phyloP scores from a whole-genome alignment of 2,797 vertebrate genomes.

The Thalassophryne amazonica region DNA sequence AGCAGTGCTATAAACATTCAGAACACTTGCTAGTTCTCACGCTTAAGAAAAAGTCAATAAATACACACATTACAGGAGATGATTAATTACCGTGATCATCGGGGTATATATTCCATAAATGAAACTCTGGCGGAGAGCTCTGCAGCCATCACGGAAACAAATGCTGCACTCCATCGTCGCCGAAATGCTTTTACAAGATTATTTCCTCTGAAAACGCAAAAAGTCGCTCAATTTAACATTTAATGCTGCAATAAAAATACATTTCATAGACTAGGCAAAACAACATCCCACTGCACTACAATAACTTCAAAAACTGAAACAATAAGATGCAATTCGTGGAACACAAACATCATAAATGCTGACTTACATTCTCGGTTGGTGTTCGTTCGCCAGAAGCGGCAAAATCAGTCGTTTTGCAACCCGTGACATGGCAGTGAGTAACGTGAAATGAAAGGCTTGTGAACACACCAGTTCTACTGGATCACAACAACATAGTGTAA shows the following conservation, averaged over 20 bases:
- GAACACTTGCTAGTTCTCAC: slow-evolving; percentile 19
- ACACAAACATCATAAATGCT: slow-evolving; percentile 38
- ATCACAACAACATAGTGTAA: too few relatives aligned
- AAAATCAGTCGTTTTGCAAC: slow-evolving; percentile 1
- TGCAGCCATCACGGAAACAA: slow-evolving; percentile 16
- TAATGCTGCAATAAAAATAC: slow-evolving; percentile 40
- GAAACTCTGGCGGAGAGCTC: background rate
- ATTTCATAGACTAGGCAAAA: slow-evolving; percentile 1
- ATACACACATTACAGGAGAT: slow-evolving; percentile 11
- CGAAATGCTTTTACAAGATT: slow-evolving; percentile 15
- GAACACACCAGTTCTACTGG: slow-evolving; percentile 10
- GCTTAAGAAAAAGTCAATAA: slow-evolving; percentile 20
- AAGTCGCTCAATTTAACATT: slow-evolving; percentile 9
- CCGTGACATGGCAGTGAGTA: slow-evolving; percentile 31
- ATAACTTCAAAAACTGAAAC: background rate
- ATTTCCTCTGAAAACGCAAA: background rate
- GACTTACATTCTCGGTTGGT: slow-evolving; percentile 55
- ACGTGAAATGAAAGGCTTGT: slow-evolving; percentile 34
- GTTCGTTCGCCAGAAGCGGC: slow-evolving; percentile 23
- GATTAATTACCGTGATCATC: background rate
- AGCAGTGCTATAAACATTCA: slow-evolving; percentile 52
- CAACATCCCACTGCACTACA: slow-evolving; percentile 15
- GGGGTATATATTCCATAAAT: slow-evolving; percentile 12
- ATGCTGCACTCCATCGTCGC: slow-evolving; percentile 1
- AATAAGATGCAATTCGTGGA: slow-evolving; percentile 3